phyloP scores from a whole-genome alignment of 2,888 invertebrate genomes.

The Nomada fabriciana region DNA sequence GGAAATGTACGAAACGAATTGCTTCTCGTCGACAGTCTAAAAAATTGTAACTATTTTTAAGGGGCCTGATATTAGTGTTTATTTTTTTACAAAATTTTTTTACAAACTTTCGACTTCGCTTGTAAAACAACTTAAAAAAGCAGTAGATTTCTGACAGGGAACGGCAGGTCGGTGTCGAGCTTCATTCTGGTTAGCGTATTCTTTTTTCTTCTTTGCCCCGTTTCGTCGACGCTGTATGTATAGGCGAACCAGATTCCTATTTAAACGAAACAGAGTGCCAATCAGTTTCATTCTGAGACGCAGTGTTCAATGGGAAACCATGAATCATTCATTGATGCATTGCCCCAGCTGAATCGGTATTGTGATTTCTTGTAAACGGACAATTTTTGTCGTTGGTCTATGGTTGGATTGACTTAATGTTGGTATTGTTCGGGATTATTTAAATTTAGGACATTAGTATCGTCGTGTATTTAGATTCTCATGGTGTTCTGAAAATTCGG shows the following conservation, averaged over 20 bases:
- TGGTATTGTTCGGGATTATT: no score
- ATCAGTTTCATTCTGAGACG: not conserved
- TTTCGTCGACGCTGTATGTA: not conserved
- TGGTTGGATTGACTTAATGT: not conserved
- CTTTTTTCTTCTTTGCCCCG: not conserved
- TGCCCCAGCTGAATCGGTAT: no score
- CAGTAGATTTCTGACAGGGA: slow-evolving; percentile 25
- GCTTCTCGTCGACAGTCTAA: no score
- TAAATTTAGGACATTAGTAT: not conserved
- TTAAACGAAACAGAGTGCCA: not conserved
- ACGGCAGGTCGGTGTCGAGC: slow-evolving; percentile 21
- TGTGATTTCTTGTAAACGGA: not conserved
- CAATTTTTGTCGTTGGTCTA: not conserved
- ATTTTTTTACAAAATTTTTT: no score
- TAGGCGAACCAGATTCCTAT: not conserved
- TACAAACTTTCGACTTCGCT: not conserved
- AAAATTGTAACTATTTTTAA: no score
- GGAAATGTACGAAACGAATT: no score
- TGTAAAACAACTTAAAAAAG: slow-evolving; percentile 45
- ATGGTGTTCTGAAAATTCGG: no score
- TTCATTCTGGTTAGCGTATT: not conserved
- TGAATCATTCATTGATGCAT: not conserved
- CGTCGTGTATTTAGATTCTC: no score
- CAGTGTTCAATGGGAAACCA: not conserved
- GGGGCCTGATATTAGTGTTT: no score